Evolutionary conservation across 2,797 vertebrate species (phyloP).

Genomic region (Lycodopsis pacificus): DNA sequence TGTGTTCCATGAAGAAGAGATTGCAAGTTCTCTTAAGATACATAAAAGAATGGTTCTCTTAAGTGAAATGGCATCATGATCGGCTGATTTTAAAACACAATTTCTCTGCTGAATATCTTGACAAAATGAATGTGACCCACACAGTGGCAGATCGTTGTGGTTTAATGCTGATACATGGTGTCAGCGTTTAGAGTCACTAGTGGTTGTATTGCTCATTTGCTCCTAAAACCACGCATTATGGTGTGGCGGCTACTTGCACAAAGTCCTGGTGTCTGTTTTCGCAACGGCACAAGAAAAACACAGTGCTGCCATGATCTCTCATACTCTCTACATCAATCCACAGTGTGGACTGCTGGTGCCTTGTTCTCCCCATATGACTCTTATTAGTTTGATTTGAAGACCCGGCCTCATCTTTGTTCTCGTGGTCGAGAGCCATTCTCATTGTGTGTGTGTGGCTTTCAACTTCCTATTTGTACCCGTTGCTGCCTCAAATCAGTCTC

Average conservation of each 20-base stretch:
- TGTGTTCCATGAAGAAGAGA: constrained; percentile 18
- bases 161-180: constrained; percentile 32
- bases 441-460: constrained; percentile 45
- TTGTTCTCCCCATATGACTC: constrained; percentile 73
- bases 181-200: constrained; percentile 43
- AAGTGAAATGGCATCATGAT: constrained; percentile 12
- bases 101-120: not conserved
- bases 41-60: not conserved
- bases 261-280: constrained; percentile 67
- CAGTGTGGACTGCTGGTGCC: constrained; percentile 58
- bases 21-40: constrained; percentile 2
- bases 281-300: constrained; percentile 72
- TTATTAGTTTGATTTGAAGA: constrained; percentile 75
- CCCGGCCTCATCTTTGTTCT: constrained; percentile 62
- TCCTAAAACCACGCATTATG: constrained; percentile 59
- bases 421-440: constrained; percentile 62
- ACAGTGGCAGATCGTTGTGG: constrained; percentile 27
- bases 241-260: constrained; percentile 67
- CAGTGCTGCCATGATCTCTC: constrained; percentile 64
- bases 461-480: constrained; percentile 48
- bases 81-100: not conserved
- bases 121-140: constrained; percentile 23
- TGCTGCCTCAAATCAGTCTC: constrained; percentile 58
- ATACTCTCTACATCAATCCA: constrained; percentile 61
- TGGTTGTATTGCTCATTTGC: constrained; percentile 66